Evolutionary conservation across 2,113 vertebrate species (phyloP).

Genomic region (Cynoglossus semilaevis): DNA sequence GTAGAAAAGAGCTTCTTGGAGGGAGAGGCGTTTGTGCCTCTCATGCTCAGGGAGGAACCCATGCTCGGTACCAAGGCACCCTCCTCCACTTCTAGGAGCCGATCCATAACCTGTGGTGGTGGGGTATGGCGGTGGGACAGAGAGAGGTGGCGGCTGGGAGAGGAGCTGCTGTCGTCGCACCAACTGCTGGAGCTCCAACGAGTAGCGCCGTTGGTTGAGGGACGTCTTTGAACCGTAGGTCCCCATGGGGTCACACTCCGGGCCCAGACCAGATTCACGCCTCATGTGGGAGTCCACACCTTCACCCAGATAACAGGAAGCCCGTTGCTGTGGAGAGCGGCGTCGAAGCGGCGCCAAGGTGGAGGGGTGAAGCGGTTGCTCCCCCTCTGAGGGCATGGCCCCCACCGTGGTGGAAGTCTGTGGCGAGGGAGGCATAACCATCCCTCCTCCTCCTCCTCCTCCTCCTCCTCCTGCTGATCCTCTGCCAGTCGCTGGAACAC

Average conservation of each 20-base stretch:
- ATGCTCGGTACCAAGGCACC: conserved; percentile 53
- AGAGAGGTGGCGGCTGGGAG: conserved; percentile 70
- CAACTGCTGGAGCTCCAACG: conserved; percentile 79
- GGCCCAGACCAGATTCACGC: conserved; percentile 62
- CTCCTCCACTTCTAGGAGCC: conserved; percentile 20
- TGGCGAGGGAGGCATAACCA: conserved; percentile 50
- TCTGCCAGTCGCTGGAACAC: conserved; percentile 57
- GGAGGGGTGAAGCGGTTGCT: conserved; percentile 56
- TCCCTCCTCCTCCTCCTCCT: conserved; percentile 63
- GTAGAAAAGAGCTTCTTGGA: conserved; percentile 79
- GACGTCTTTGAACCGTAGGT: conserved; percentile 60
- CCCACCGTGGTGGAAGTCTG: conserved; percentile 44
- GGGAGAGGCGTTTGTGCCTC: conserved; percentile 77
- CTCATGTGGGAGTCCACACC: conserved; percentile 65
- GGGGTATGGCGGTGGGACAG: conserved; percentile 62
- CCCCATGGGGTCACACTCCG: conserved; percentile 61
- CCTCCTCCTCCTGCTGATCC: conserved; percentile 61
- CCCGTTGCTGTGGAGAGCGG: conserved; percentile 71
- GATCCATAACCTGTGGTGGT: conserved; percentile 45
- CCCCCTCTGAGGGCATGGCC: conserved; percentile 43
- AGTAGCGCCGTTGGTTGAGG: conserved; percentile 76
- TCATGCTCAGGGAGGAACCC: conserved; percentile 75
- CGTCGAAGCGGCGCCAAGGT: conserved; percentile 69
- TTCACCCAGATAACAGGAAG: conserved; percentile 71
- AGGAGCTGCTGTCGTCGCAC: conserved; percentile 76